Base-by-base conservation (phyloP, 2,888 invertebrate species). In the Eristalis tenax region DNA sequence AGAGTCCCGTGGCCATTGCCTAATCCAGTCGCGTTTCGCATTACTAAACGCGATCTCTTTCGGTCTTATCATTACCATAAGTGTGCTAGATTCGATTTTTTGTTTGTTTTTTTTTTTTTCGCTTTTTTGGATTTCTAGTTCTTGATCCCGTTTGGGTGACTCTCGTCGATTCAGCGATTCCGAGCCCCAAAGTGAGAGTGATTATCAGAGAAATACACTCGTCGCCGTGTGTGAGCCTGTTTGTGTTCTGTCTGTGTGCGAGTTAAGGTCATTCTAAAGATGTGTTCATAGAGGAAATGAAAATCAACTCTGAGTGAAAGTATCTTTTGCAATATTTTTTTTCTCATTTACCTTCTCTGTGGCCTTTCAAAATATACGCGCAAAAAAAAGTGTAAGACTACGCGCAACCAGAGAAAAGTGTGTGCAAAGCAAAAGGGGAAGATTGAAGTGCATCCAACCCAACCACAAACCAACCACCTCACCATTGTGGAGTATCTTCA, bases 371-470 rank as follows among this genome's bases (percentile, higher is more conserved):
- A 71, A 63, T 61, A 57, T 28, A 68, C 15, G 64, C 32, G 56
- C 66, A 73, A 26, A 40, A 61, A 32, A 57, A 77, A 32, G 68
- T 65, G 61, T 56, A 70, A 70, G 40, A 64, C 26, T 43, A 32
- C 38, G 65, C 74, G 70, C 70, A 71, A 40, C 61, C 61, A 64
- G 35, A 15, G 23, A 28, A 13, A 76, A 11, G 61, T 68, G 65
- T 28, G 28, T 50, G 61, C 28, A 8, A 50, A 70, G 40, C 28
- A 56, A 79, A 32, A 32, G 32, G 32, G 43, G 59, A 38, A 38
- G 38, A 38, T 38, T 59, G 59, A 59, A 80, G 89, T 90, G 89
- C 90, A 89, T 90, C 90, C 90, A 78, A 69, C 65, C 57, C 57
- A 78, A 56, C 56, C 78, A 64, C 59, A 70, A 75, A 75, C 75